A percentile compares a stretch with the other conserved stretches of the same genome.
Conservation (phyloP, 2,113 vertebrate species). For the Ciconia maguari region DNA sequence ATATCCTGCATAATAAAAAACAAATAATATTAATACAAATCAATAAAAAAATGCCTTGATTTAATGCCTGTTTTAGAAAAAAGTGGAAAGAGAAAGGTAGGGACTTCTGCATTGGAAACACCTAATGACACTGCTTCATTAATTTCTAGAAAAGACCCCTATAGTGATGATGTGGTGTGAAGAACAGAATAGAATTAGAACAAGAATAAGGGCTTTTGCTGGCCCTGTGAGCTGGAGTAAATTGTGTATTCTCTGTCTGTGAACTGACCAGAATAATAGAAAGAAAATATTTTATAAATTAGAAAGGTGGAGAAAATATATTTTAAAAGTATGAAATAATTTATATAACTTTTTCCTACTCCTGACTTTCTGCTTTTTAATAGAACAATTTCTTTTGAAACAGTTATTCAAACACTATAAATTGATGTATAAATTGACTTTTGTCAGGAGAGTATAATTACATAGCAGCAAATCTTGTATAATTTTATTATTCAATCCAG, state of each 20-base stretch:
- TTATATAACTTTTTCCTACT: neutral
- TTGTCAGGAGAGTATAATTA: constrained; percentile 42
- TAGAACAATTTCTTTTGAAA: constrained; percentile 35
- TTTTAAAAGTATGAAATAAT: neutral
- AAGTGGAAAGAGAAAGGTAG: neutral
- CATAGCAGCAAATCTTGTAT: constrained; percentile 22
- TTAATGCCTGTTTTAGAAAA: neutral
- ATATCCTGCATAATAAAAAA: neutral
- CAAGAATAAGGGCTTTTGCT: neutral
- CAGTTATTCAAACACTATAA: constrained; percentile 26
- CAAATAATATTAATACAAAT: neutral
- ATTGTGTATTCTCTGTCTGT: neutral
- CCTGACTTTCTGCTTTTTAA: neutral
- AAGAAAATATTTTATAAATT: neutral
- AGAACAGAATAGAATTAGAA: neutral
- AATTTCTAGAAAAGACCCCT: neutral
- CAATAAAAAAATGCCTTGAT: neutral
- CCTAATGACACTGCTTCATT: neutral
- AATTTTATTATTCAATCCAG: constrained; percentile 38
- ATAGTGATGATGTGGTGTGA: neutral
- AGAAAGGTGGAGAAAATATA: neutral
- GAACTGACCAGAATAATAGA: neutral
- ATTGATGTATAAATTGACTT: constrained; percentile 54
- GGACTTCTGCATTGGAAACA: neutral
- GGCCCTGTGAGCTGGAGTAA: neutral